Conservation (phyloP, 2,797 vertebrate species). For the Gymnopithys bicolor region DNA sequence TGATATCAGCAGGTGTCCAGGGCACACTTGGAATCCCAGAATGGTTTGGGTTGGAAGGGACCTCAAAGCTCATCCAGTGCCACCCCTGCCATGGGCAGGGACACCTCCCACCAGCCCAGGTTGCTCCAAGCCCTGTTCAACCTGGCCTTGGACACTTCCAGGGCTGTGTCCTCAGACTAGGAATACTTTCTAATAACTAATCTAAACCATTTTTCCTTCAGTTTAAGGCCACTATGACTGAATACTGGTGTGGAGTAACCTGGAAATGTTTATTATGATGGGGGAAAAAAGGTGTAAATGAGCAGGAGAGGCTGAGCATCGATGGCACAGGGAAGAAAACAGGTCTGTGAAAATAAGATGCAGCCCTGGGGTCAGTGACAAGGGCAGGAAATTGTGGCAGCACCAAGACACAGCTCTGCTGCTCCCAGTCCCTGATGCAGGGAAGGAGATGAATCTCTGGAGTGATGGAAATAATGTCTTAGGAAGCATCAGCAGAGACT, state of each 20-base stretch:
- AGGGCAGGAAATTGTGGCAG: neutral
- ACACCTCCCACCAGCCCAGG: neutral
- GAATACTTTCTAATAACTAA: rapidly evolving
- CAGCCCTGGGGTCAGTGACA: neutral
- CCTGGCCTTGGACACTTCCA: rapidly evolving
- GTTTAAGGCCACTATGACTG: neutral
- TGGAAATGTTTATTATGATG: neutral
- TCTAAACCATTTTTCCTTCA: neutral
- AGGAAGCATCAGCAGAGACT: neutral
- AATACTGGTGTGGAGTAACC: neutral
- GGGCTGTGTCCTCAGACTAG: neutral
- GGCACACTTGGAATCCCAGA: too few species aligned
- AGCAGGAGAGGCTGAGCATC: neutral
- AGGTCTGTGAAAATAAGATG: neutral
- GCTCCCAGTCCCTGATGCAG: neutral
- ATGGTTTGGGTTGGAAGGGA: neutral
- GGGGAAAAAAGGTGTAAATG: neutral
- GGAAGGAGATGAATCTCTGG: rapidly evolving
- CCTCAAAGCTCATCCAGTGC: rapidly evolving
- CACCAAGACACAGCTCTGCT: neutral
- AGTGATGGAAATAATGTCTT: neutral
- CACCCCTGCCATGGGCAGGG: neutral
- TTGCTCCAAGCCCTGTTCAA: rapidly evolving
- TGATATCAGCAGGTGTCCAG: neutral
- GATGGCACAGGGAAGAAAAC: neutral